A percentile compares a stretch with the other conserved stretches of the same genome.
Evolutionary conservation across 2,797 vertebrate genomes (phyloP).

Genomic region (Cyprinodon diabolis): DNA sequence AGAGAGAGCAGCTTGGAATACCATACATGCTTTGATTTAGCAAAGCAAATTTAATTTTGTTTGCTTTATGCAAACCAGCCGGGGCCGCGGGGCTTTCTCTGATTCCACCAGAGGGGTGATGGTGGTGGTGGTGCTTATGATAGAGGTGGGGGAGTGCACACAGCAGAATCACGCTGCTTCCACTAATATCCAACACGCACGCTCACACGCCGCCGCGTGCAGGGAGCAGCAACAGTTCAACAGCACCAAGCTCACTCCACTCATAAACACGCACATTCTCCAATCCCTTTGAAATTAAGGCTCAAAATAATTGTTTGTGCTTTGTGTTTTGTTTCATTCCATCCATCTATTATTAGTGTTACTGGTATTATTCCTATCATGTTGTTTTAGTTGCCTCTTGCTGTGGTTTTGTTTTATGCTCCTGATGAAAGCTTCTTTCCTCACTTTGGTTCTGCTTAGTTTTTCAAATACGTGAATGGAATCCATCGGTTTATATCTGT

Average conservation of each 20-base stretch:
- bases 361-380: slow-evolving; percentile 73
- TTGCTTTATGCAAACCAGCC: slow-evolving; percentile 99
- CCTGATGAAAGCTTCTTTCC: slow-evolving; percentile 75
- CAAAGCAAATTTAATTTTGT: slow-evolving; percentile 99
- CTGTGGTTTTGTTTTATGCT: slow-evolving; percentile 68
- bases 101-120: slow-evolving; percentile 86
- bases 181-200: slow-evolving; percentile 65
- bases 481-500: slow-evolving; percentile 58
- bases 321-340: slow-evolving; percentile 74
- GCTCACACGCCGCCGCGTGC: slow-evolving; percentile 48
- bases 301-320: slow-evolving; percentile 80
- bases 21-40: slow-evolving; percentile 99
- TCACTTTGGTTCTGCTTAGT: slow-evolving; percentile 65
- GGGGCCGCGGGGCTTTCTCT: slow-evolving; percentile 88
- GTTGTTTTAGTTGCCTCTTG: slow-evolving; percentile 71
- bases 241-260: slow-evolving; percentile 68
- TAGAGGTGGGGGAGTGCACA: slow-evolving; percentile 65
- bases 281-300: slow-evolving; percentile 79
- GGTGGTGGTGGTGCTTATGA: slow-evolving; percentile 77
- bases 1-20: slow-evolving; percentile 96
- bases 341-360: slow-evolving; percentile 75
- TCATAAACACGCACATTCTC: slow-evolving; percentile 31
- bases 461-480: slow-evolving; percentile 65
- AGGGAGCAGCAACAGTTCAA: slow-evolving; percentile 73
- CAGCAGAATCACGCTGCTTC: slow-evolving; percentile 68